Percentiles rank a stretch among this genome's conserved stretches.
These are phyloP conservation scores for Drosophila persimilis DNA, from an alignment of 1,140 invertebrate genomes.

Conservation along the genomic window DNA sequence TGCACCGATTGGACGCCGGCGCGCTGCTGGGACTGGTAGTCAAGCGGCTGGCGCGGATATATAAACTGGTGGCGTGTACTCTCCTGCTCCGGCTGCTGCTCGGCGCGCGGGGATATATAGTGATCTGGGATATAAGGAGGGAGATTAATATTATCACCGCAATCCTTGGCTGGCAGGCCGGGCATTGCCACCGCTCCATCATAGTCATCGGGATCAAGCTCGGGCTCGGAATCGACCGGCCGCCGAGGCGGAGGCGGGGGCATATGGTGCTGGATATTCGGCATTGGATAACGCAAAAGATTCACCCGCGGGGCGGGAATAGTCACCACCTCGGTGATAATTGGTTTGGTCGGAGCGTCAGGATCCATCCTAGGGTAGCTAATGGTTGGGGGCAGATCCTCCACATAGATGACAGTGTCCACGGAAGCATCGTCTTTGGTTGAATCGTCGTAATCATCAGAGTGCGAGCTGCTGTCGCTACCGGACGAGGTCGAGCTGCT, in stretches of 20 bases:
- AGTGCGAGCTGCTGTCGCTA: background rate
- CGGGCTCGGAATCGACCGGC: background rate
- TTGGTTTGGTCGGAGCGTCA: constrained; percentile 29
- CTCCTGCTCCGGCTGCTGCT: background rate
- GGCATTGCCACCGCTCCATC: constrained; percentile 1
- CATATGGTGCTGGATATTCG: too few species aligned
- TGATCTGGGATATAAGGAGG: constrained; percentile 11
- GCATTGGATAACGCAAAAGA: background rate
- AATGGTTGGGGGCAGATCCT: background rate
- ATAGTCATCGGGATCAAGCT: background rate
- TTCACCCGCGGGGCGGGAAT: constrained; percentile 33
- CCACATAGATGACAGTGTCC: constrained; percentile 18
- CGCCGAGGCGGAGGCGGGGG: background rate
- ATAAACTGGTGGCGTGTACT: too few species aligned
- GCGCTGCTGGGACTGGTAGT: background rate
- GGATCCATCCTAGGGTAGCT: constrained; percentile 10
- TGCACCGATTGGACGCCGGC: background rate
- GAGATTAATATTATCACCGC: too few species aligned
- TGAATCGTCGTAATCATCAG: background rate
- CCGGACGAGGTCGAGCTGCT: background rate
- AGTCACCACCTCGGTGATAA: constrained; percentile 40
- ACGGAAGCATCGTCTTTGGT: constrained; percentile 26
- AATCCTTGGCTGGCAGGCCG: too few species aligned
- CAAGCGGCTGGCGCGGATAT: background rate
- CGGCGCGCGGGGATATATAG: background rate